These are phyloP conservation scores for Macquaria australasica DNA, from an alignment of 2,113 vertebrate species.

Conservation along the genomic window DNA sequence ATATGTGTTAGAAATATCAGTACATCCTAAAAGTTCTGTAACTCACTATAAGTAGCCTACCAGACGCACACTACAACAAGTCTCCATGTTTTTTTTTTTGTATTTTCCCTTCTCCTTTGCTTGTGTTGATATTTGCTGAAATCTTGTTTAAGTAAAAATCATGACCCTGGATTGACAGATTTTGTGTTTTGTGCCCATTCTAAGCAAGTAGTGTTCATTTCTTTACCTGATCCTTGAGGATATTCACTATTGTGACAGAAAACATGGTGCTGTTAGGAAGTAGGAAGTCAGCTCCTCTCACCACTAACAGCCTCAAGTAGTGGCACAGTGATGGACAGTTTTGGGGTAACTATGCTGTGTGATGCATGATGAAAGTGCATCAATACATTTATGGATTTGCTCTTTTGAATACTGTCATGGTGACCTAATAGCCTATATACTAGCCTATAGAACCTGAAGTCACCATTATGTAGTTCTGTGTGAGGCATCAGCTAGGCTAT, in stretches of 20 bases:
- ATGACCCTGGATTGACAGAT: background rate
- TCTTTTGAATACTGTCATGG: background rate
- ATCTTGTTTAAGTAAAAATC: background rate
- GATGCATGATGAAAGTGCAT: constrained; percentile 23
- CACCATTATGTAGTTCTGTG: background rate
- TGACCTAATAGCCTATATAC: background rate
- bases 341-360: constrained; percentile 7
- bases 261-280: constrained; percentile 22
- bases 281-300: constrained; percentile 3
- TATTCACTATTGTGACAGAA: constrained; percentile 10
- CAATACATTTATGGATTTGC: background rate
- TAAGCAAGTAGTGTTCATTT: background rate
- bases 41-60: background rate
- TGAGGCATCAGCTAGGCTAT: background rate
- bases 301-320: background rate
- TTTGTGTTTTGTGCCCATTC: background rate
- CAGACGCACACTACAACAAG: background rate
- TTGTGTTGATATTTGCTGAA: background rate
- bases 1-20: background rate
- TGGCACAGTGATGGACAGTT: constrained; percentile 14
- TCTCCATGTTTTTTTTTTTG: background rate
- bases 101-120: background rate
- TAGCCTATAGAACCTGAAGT: background rate
- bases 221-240: background rate
- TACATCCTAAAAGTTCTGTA: background rate